Base-by-base conservation (phyloP, 2,113 vertebrate species). In the Seriola quinqueradiata region DNA sequence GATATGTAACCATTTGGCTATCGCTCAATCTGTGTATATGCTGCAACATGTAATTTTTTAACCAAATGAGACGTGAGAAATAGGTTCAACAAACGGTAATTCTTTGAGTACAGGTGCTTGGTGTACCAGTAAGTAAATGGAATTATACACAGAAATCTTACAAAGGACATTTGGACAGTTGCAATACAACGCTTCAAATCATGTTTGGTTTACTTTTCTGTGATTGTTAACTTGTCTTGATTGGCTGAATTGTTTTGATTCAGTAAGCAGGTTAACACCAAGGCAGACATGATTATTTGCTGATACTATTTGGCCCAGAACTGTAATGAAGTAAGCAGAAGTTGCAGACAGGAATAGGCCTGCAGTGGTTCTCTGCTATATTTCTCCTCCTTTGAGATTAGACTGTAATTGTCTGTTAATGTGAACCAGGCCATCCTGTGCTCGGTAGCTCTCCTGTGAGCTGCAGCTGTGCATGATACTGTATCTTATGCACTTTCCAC, bases 341-440 rank as follows among this genome's bases (percentile, higher is more conserved):
- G 63, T 83, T 84, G 58, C 55, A 66, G 89, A 84, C 85, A 81
- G 57, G 75, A 91, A 86, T 89, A 86, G 83, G 50, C 64, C 75
- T 71, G 88, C 81, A 54, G 83, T 57, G 68, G 9, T 52, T 79
- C 69, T 78, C 59, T 70, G 76, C 77, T 93, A 78, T 74, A 67
- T 84, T 88, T 64, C 70, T 84, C 61, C 81, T 90, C 92, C 90
- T 75, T 61, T 82, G 91, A 90, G 91, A 91, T 90, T 84, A 38
- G 71, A 67, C 68, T 85, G 82, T 92, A 93, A 93, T 93, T 93
- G 91, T 89, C 86, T 93, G 75, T 87, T 93, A 92, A 93, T 93
- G 73, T 89, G 87, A 93, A 93, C 91, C 86, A 92, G 92, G 92
- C 91, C 92, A 91, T 82, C 36, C 44, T 83, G 81, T 84, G 83